Base-by-base conservation (phyloP, 2,888 invertebrate species). In the Torymus auratus region DNA sequence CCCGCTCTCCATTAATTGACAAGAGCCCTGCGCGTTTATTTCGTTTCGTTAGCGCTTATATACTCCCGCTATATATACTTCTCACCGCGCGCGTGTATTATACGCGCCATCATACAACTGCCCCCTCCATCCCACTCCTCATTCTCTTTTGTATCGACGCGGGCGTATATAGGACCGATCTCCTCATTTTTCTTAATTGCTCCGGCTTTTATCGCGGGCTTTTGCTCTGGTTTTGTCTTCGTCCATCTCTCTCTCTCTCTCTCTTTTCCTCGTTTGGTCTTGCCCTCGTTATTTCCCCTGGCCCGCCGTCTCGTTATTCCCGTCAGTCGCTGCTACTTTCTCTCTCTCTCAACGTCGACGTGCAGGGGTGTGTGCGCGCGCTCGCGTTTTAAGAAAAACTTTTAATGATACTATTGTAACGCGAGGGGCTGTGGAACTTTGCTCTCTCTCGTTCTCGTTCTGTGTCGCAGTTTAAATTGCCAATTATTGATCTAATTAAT, bases 211-310 rank as follows among this genome's bases (percentile, higher is more conserved):
- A 76, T 68, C 56, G 68, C 55, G 15, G 62, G 71, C 23, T 70
- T 70, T 79, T 52, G 23, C 28, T 28, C 28, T 28, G 28, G 28
- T 28, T 28, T 41, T 77, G 75, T 79, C 82, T 83, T 75, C 78
- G 77, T 82, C 84, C 82, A 83, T 85, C 83, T 83, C 81, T 68
- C 65, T 72, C 53, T 0, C 83, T 83, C 85, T 76, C 81, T 83
- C 80, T 75, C 72, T 79, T 67, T 76, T 69, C 74, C 71, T 81
- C 81, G 64, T 61, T 72, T 56, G 20, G 77, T 55, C 70, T 23
- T 69, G 67, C 75, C 75, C 74, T 80, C 77, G 72, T 82, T 64
- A 79, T 71, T 81, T 58, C 70, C 64, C 62, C 67, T 50, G 76
- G 77, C 62, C 52, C 77, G 77, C 52, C 77, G 77, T 81, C 75